Percentiles rank a stretch among this genome's conserved stretches.
These are phyloP conservation scores for Leptarthrus brevirostris DNA, from an alignment of 2,888 invertebrate genomes.

Conservation along the genomic window DNA sequence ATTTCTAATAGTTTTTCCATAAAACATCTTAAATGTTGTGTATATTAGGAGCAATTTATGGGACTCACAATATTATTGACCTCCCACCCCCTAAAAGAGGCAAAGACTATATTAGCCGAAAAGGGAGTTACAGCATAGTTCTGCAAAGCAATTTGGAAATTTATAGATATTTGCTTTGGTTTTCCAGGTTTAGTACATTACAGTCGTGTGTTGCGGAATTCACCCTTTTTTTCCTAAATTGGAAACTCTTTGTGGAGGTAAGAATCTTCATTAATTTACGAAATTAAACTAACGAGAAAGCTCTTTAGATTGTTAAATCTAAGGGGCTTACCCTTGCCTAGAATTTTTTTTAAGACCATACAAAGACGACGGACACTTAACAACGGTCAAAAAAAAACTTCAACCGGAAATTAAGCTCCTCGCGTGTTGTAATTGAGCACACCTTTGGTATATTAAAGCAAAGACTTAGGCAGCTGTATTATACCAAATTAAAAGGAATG, in stretches of 20 bases:
- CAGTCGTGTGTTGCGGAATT: constrained; percentile 33
- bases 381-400: neutral
- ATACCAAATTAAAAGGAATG: constrained; percentile 16
- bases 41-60: neutral
- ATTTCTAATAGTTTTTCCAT: too few relatives aligned
- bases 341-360: neutral
- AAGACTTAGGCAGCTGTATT: neutral
- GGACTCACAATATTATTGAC: neutral
- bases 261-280: too few relatives aligned
- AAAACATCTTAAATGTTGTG: too few relatives aligned
- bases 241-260: too few relatives aligned
- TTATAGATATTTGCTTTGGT: constrained; percentile 50
- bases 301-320: neutral
- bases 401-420: neutral
- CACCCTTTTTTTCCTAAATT: too few relatives aligned
- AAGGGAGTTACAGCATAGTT: neutral
- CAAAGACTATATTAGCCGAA: neutral
- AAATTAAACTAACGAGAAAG: too few relatives aligned
- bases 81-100: neutral
- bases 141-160: constrained; percentile 50
- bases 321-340: neutral
- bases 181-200: constrained; percentile 51
- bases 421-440: neutral
- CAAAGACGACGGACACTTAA: neutral
- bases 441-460: neutral